These are phyloP conservation scores for Leptinotarsa texana DNA, from an alignment of 1,140 invertebrate genomes.

Conservation along the genomic window DNA sequence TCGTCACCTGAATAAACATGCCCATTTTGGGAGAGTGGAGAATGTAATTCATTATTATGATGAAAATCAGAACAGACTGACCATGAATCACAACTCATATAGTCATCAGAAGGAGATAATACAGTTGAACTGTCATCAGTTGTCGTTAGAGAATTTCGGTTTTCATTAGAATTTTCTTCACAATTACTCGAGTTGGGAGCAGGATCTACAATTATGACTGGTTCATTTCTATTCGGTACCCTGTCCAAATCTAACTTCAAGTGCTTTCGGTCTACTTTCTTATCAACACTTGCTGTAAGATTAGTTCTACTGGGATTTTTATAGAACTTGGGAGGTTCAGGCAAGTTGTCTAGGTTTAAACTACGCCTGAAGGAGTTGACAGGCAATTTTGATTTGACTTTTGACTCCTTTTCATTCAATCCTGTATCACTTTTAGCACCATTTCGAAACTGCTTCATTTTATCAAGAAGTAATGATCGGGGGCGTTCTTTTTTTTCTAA, in stretches of 20 bases:
- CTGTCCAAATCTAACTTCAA: constrained; percentile 72
- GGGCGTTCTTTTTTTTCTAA: constrained; percentile 42
- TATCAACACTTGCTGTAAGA: constrained; percentile 26
- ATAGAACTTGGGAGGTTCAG: constrained; percentile 36
- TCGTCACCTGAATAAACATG: constrained; percentile 52
- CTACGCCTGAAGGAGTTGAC: constrained; percentile 49
- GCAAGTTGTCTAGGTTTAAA: constrained; percentile 47
- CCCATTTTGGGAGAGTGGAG: constrained; percentile 61
- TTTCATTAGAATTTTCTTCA: constrained; percentile 54
- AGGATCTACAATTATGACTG: constrained; percentile 59
- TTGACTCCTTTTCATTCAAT: constrained; percentile 33
- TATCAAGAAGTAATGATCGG: constrained; percentile 41
- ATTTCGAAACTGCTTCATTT: constrained; percentile 43
- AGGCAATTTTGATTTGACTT: constrained; percentile 50
- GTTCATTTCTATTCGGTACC: constrained; percentile 60
- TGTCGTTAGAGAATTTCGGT: constrained; percentile 53
- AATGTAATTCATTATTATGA: constrained; percentile 52
- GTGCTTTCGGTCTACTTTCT: constrained; percentile 56
- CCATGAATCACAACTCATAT: constrained; percentile 69
- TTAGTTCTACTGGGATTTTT: constrained; percentile 26
- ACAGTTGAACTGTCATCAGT: constrained; percentile 56
- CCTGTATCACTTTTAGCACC: constrained; percentile 37
- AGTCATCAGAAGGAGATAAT: constrained; percentile 66
- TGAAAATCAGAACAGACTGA: constrained; percentile 67
- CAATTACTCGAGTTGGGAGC: constrained; percentile 54